Percentiles rank a stretch among this genome's conserved stretches.
Conservation (phyloP, 2,113 vertebrate genomes). For the Erinaceus europaeus region DNA sequence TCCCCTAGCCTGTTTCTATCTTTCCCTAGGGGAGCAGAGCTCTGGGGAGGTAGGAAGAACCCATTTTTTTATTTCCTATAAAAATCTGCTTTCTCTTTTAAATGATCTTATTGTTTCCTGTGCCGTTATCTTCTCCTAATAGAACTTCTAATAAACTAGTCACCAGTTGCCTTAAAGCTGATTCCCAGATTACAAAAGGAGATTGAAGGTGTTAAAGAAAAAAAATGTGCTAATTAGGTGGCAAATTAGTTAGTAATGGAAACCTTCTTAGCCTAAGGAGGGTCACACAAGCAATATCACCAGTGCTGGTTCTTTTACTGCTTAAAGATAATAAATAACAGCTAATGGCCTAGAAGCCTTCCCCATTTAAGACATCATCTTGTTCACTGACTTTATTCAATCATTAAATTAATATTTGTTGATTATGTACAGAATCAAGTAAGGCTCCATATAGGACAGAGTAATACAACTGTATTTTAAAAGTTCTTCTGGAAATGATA, state of each 20-base stretch:
- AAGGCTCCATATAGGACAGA: not conserved
- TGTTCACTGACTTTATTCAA: not conserved
- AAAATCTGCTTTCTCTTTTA: not conserved
- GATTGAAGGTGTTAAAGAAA: not conserved
- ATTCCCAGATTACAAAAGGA: not conserved
- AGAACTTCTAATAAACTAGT: not conserved
- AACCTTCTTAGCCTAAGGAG: not conserved
- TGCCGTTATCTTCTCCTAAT: not conserved
- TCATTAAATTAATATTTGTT: not conserved
- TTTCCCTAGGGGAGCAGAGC: no score
- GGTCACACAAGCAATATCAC: not conserved
- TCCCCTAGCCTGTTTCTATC: no score
- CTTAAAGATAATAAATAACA: not conserved
- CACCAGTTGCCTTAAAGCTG: not conserved
- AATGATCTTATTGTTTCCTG: not conserved
- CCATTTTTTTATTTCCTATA: not conserved
- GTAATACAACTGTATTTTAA: not conserved
- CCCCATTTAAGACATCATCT: not conserved
- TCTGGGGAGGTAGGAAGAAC: no score
- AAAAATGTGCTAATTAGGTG: slow-evolving; percentile 9
- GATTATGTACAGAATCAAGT: not conserved
- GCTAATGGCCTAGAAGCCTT: not conserved
- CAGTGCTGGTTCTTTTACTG: not conserved
- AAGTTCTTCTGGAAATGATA: not conserved
- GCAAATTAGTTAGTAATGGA: slow-evolving; percentile 33